These are phyloP conservation scores for Drosophila suzukii DNA, from an alignment of 1,140 invertebrate genomes.

Conservation along the genomic window DNA sequence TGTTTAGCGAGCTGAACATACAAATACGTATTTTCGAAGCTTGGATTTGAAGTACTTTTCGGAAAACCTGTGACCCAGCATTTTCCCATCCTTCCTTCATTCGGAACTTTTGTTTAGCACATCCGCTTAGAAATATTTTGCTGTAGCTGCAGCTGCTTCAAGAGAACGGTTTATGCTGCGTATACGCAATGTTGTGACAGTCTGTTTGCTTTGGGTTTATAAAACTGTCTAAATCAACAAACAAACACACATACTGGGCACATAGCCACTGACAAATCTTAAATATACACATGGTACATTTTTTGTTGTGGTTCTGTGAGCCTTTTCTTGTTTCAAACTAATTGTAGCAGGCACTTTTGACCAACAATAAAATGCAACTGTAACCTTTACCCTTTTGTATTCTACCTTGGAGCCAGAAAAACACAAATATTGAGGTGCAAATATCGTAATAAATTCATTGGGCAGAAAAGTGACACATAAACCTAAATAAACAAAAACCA, in stretches of 20 bases:
- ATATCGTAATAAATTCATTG: slow-evolving; percentile 25
- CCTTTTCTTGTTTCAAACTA: slow-evolving; percentile 62
- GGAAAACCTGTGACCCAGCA: not conserved
- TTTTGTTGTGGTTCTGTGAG: slow-evolving; percentile 22
- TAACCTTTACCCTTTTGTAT: slow-evolving; percentile 22
- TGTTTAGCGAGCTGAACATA: not conserved
- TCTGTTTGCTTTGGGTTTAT: slow-evolving; percentile 49
- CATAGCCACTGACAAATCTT: slow-evolving; percentile 50
- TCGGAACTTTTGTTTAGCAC: not conserved
- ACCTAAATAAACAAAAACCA: slow-evolving; percentile 8
- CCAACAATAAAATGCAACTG: slow-evolving; percentile 55
- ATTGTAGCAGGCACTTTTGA: slow-evolving; percentile 62
- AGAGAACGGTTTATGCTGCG: slow-evolving; percentile 31
- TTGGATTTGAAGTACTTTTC: slow-evolving; percentile 3
- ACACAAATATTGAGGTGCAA: slow-evolving; percentile 3
- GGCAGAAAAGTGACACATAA: slow-evolving; percentile 17
- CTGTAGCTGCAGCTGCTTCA: slow-evolving; percentile 5
- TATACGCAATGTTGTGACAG: slow-evolving; percentile 53
- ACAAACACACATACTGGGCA: slow-evolving; percentile 20
- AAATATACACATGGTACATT: slow-evolving; percentile 39
- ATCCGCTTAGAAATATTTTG: slow-evolving; percentile 12
- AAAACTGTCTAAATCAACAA: slow-evolving; percentile 56
- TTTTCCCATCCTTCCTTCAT: slow-evolving; percentile 3
- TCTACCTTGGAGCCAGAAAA: not conserved
- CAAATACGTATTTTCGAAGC: not conserved